Evolutionary conservation across 2,797 vertebrate genomes (phyloP), one percentile per base, ranked within the genome.

Genomic region (Gobio occitaniae): DNA sequence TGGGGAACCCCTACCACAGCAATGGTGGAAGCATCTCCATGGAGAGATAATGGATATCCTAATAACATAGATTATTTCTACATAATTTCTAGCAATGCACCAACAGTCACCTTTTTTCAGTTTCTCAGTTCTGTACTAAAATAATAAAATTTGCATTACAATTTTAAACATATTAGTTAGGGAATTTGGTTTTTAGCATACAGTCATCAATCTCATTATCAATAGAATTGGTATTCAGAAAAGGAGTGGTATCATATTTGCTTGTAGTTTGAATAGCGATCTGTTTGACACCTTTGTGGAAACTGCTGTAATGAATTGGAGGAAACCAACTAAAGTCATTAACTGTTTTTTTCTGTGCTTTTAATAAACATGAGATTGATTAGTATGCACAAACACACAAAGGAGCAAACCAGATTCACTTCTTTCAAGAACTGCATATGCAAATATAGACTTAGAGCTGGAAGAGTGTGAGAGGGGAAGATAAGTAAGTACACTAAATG

Each of bases 301-400:
- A 12, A n/a, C 29, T 52, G 63, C 61, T 3, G 2, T 80, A 48
- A 21, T 71, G 66, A 54, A 81, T 59, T 11, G 52, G 48, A 41
- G 38, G 52, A 70, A 44, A 29, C 9, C 2, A 1, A 5, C 36
- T 59, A 44, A 71, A 71, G 48, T 61, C 32, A 82, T 72, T 82
- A 82, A 82, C 16, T n/a, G 6, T 78, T 68, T 84, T 84, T 78
- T 52, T 44, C 29, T 52, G 29, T 66, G 5, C 29, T 66, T 78
- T 84, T 68, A 68, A 56, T 78, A 78, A 79, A 79, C 54, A 71
- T 72, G 29, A 71, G 52, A 59, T 63, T 84, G 52, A 61, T 78
- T 85, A 65, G 44, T 79, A 29, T 71, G 66, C 41, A 79, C 13
- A 48, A 47, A 25, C 29, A 63, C 25, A 61, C 47, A 19, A 16